Conservation (phyloP, 1,140 invertebrate genomes). For the Drosophila tristis region DNA sequence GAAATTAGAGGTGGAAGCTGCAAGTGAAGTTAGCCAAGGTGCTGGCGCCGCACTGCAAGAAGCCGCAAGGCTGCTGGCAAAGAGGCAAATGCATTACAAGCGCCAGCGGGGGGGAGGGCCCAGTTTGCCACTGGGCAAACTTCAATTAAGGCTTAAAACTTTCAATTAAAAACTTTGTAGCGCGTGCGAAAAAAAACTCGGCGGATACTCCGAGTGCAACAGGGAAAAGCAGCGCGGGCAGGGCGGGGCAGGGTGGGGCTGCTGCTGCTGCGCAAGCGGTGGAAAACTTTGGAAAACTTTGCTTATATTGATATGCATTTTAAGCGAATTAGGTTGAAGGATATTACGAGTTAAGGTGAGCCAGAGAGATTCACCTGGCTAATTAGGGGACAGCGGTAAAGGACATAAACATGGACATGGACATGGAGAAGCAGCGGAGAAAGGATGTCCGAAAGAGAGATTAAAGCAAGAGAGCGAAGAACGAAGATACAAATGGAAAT, state of each 20-base stretch:
- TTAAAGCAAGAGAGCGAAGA: too few relatives aligned
- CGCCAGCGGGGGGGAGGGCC: neutral
- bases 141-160: slow-evolving; percentile 72
- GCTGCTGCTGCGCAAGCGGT: neutral
- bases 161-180: slow-evolving; percentile 69
- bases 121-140: slow-evolving; percentile 53
- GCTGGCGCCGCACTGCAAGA: neutral
- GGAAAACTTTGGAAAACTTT: slow-evolving; percentile 4
- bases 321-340: slow-evolving; percentile 4
- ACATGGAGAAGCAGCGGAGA: too few relatives aligned
- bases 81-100: slow-evolving; percentile 41
- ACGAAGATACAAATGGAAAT: too few relatives aligned
- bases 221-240: too few relatives aligned
- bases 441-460: too few relatives aligned
- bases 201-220: too few relatives aligned
- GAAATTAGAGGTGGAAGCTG: neutral
- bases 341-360: neutral
- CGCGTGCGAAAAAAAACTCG: slow-evolving; percentile 49
- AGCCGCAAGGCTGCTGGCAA: slow-evolving; percentile 57
- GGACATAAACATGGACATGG: too few relatives aligned
- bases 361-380: neutral
- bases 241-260: neutral
- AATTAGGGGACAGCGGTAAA: slow-evolving; percentile 1
- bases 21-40: slow-evolving; percentile 32
- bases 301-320: slow-evolving; percentile 10